phyloP scores from a whole-genome alignment of 2,888 invertebrate species.

The Heliconius charithonia region DNA sequence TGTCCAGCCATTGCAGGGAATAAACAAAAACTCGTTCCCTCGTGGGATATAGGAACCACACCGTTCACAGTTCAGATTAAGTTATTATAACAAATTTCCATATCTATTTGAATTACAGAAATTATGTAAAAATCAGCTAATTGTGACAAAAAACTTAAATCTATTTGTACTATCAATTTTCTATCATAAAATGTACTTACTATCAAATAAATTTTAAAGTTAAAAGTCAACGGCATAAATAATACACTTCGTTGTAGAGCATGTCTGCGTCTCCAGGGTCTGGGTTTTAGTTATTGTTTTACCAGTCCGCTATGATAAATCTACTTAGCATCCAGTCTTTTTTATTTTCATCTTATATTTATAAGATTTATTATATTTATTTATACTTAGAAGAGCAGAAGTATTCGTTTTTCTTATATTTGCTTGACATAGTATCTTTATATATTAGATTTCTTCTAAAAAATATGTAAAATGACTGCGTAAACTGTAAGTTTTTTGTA shows the following conservation, averaged over 20 bases:
- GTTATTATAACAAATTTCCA: too few relatives aligned
- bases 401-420: neutral
- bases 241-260: conserved; percentile 21
- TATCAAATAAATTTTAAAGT: conserved; percentile 17
- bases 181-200: neutral
- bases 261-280: conserved; percentile 30
- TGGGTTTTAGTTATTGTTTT: conserved; percentile 34
- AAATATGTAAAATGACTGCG: too few relatives aligned
- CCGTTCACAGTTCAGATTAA: too few relatives aligned
- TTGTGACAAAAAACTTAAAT: neutral
- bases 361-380: conserved; percentile 9
- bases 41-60: too few relatives aligned
- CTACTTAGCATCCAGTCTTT: conserved; percentile 12
- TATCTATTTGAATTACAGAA: too few relatives aligned
- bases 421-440: neutral
- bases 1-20: too few relatives aligned
- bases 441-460: neutral
- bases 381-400: conserved; percentile 1
- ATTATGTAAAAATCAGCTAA: too few relatives aligned
- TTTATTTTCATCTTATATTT: conserved; percentile 21
- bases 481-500: too few relatives aligned
- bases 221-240: conserved; percentile 31
- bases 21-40: too few relatives aligned
- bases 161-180: neutral
- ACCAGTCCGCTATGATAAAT: conserved; percentile 27